A percentile compares a stretch with the other conserved stretches of the same genome.
Evolutionary conservation across 2,797 vertebrate genomes (phyloP).

Genomic region (Gambelia wislizenii): DNA sequence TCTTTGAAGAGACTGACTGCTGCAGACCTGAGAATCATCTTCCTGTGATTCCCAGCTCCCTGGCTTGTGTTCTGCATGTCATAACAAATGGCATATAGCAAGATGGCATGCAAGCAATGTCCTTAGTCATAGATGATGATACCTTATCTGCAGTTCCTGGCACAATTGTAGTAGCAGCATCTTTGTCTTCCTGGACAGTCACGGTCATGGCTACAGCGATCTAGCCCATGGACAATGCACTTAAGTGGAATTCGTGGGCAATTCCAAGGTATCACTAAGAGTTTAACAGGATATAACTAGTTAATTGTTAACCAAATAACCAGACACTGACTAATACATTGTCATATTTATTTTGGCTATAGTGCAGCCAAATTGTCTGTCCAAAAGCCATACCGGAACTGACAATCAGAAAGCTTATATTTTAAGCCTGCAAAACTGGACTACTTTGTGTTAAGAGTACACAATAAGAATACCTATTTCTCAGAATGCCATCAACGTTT

Average conservation of each 20-base stretch:
- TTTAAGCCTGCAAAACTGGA: neutral
- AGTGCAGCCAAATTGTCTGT: neutral
- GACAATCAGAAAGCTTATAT: neutral
- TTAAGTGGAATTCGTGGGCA: conserved; percentile 11
- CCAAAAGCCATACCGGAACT: neutral
- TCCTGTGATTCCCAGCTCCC: neutral
- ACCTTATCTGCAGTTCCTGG: conserved; percentile 21
- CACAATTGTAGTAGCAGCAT: conserved; percentile 20
- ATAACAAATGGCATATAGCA: neutral
- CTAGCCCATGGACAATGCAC: neutral
- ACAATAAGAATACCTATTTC: neutral
- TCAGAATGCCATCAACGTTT: neutral
- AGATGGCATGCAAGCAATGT: neutral
- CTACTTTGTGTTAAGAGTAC: neutral
- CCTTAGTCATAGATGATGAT: neutral
- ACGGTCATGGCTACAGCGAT: neutral
- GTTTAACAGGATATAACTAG: neutral
- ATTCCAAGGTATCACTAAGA: neutral
- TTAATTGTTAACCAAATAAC: neutral
- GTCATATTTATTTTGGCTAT: neutral
- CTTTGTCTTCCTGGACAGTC: conserved; percentile 29
- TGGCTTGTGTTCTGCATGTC: neutral
- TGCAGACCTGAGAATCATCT: neutral
- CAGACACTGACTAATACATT: neutral
- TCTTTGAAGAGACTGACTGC: neutral